Evolutionary conservation across 2,797 vertebrate genomes (phyloP), one percentile per base, ranked within the genome.

Genomic region (Microchirus variegatus): DNA sequence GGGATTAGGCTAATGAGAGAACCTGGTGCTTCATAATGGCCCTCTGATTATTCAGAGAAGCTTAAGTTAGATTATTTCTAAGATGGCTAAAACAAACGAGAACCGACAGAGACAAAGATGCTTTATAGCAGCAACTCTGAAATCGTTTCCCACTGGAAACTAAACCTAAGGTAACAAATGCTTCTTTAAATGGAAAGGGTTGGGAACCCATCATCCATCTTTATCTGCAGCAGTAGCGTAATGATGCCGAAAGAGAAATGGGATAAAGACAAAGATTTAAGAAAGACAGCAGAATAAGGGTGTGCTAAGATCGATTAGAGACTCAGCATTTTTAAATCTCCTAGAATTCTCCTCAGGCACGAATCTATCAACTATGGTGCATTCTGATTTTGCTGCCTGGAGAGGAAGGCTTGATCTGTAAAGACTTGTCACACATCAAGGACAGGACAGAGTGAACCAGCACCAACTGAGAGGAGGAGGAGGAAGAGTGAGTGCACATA

Each of bases 261-360:
- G 79, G 79, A 89, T 81, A 77, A 86, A 87, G 81, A 87, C 81
- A 77, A 84, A 89, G 82, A 86, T 81, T 82, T 80, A 69, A 78
- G 79, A 88, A 80, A 88, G 87, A 82, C 83, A 59, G 80, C 69
- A 63, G 80, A 83, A 82, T 75, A 77, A 85, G 80, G 79, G 77
- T 78, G 75, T 76, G 81, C 84, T 72, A 55, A 75, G 79, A 89
- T 88, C 77, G 80, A 87, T 90, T 87, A 86, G 81, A 85, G 76
- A 89, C 82, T 88, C 86, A 86, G 85, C 87, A 77, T 78, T 85
- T 88, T 82, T 73, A 84, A 89, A 91, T 87, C 87, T 87, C 81
- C 73, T 63, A 79, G 77, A 84, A 85, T 90, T 81, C 85, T 81
- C 84, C 73, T 45, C 61, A 73, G 86, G 78, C 83, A 86, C 74